Percentiles rank a stretch among this genome's conserved stretches.
phyloP scores from a whole-genome alignment of 2,888 invertebrate genomes.

The Aplocera efformata region DNA sequence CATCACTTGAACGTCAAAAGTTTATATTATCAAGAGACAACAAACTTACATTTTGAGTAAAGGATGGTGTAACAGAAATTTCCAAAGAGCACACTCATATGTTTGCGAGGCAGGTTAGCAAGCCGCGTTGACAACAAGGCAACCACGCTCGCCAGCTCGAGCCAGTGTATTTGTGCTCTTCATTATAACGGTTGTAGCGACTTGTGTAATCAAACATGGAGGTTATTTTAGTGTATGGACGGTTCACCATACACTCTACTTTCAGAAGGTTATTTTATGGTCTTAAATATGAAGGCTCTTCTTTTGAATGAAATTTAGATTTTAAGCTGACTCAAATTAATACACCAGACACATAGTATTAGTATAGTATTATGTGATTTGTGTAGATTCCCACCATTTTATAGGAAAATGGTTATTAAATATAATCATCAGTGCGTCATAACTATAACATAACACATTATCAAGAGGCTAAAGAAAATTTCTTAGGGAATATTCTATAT shows the following conservation, averaged over 20 bases:
- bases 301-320: too few relatives aligned
- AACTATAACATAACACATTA: too few relatives aligned
- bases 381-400: too few relatives aligned
- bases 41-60: conserved; percentile 53
- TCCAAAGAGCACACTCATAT: conserved; percentile 43
- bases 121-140: conserved; percentile 57
- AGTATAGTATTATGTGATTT: too few relatives aligned
- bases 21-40: conserved; percentile 44
- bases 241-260: conserved; percentile 14
- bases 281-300: too few relatives aligned
- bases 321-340: too few relatives aligned
- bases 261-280: too few relatives aligned
- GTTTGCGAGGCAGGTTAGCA: conserved; percentile 57
- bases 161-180: conserved; percentile 48
- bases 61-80: conserved; percentile 46
- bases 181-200: conserved; percentile 38
- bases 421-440: too few relatives aligned
- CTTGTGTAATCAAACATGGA: conserved; percentile 36
- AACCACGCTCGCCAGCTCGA: conserved; percentile 48
- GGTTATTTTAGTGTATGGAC: conserved; percentile 26
- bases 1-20: conserved; percentile 41
- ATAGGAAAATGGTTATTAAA: too few relatives aligned
- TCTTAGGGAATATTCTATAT: too few relatives aligned
- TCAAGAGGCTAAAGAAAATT: too few relatives aligned
- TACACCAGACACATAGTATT: too few relatives aligned